phyloP scores from a whole-genome alignment of 2,888 invertebrate genomes.

The Lagria hirta region DNA sequence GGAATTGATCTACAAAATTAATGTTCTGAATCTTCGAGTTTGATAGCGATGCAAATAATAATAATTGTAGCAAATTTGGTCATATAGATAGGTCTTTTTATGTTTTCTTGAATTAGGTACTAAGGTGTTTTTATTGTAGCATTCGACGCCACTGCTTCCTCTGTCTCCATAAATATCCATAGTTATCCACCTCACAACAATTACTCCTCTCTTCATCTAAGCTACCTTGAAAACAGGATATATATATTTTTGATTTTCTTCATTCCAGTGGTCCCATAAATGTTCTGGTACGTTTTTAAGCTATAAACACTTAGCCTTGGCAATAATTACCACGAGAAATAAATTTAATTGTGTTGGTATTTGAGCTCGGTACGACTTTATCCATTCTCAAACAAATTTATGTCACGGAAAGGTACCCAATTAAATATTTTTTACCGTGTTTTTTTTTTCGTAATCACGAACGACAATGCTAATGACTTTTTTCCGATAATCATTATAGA shows the following conservation, averaged over 20 bases:
- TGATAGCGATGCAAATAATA: too few species aligned
- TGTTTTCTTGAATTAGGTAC: too few species aligned
- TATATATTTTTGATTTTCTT: slow-evolving; percentile 18
- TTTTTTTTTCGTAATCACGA: slow-evolving; percentile 4
- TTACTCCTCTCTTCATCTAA: slow-evolving; percentile 13
- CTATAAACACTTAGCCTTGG: slow-evolving; percentile 4
- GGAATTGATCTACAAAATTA: too few species aligned
- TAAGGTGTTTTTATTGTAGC: too few species aligned
- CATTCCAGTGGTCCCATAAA: slow-evolving; percentile 6
- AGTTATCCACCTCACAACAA: too few species aligned
- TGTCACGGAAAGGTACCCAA: slow-evolving; percentile 12
- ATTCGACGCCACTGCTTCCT: too few species aligned
- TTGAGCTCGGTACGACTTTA: slow-evolving; percentile 2
- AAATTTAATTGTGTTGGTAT: slow-evolving; percentile 13
- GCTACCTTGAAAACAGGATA: slow-evolving; percentile 22
- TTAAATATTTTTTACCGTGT: not conserved
- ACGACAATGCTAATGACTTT: slow-evolving; percentile 24
- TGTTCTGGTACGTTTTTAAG: slow-evolving; percentile 1
- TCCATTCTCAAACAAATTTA: slow-evolving; percentile 12
- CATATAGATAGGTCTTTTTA: too few species aligned
- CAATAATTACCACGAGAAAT: slow-evolving; percentile 7
- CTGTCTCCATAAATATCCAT: too few species aligned
- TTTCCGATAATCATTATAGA: slow-evolving; percentile 18
- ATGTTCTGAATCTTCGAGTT: too few species aligned
- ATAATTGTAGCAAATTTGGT: too few species aligned